Evolutionary conservation across 2,113 vertebrate genomes (phyloP), one percentile per base, ranked within the genome.

Genomic region (Centropristis striata): DNA sequence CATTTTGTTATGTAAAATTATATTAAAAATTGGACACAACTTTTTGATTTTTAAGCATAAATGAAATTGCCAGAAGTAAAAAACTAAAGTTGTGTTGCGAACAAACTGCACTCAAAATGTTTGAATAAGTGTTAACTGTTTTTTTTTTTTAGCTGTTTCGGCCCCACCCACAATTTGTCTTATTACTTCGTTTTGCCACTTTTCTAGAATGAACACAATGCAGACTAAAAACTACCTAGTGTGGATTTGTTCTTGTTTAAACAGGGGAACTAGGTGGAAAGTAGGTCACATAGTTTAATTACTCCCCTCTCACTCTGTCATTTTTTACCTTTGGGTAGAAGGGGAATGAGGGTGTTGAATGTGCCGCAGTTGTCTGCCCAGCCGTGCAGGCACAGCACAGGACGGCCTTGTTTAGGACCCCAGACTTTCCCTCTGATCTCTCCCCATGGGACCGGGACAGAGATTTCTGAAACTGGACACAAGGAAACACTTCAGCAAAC

Each of bases 341-440:
- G 92, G 9, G 95, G 95, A 75, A 96, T 88, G 50, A 97, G 90
- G 14, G 78, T 90, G 65, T 93, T 75, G 10, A 96, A 96, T 21
- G 94, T 86, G 5, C 95, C 96, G 36, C 94, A 90, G 63, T 96
- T 95, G 81, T 96, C 95, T 51, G 95, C 78, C 95, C 95, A 97
- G 46, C 95, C 94, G 0, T 95, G 94, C 69, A 97, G 88, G 78
- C 95, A 96, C 13, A 96, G 79, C 36, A 96, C 91, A 0, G 93
- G 93, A 59, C 25, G 71, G 0, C 96, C 96, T 0, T 94, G 79
- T 0, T 73, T 80, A 70, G 94, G 90, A 81, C 94, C 93, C 93
- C 95, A 96, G 23, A 90, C 66, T 65, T 94, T 93, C 65, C 92
- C 94, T 66, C 90, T 90, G 4, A 95, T 88, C 37, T 96, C 88